A percentile compares a stretch with the other conserved stretches of the same genome.
Evolutionary conservation across 1,140 invertebrate genomes (phyloP).

Genomic region (Portunus trituberculatus): DNA sequence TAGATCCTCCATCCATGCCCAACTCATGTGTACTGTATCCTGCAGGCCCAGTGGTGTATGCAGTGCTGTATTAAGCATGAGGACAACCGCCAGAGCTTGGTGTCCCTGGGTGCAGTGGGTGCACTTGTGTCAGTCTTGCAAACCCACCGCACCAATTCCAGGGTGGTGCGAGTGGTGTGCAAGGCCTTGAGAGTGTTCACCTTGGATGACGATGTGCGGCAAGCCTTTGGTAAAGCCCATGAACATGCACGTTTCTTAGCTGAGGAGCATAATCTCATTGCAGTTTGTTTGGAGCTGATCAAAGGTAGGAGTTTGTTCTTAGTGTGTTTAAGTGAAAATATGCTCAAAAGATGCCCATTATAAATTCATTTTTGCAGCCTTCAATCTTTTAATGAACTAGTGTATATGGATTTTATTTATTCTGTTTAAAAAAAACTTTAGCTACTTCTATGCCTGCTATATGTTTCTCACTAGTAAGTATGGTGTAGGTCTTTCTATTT

Average conservation of each 20-base stretch:
- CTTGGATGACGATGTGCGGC: constrained; percentile 81
- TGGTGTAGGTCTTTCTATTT: no score
- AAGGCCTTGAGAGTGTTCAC: constrained; percentile 79
- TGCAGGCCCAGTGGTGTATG: constrained; percentile 72
- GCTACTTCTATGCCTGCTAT: no score
- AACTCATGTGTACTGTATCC: no score
- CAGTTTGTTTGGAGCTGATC: constrained; percentile 63
- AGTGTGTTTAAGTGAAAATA: no score
- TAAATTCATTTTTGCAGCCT: no score
- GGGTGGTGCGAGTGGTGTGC: constrained; percentile 79
- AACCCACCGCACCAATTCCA: constrained; percentile 70
- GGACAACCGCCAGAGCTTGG: constrained; percentile 76
- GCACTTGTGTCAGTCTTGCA: constrained; percentile 77
- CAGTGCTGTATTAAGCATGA: constrained; percentile 78
- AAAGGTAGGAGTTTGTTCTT: constrained; percentile 51
- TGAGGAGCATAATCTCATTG: constrained; percentile 78
- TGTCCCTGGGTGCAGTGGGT: constrained; percentile 77
- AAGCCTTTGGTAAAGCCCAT: constrained; percentile 81
- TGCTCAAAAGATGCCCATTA: no score
- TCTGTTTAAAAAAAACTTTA: no score
- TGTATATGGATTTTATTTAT: no score
- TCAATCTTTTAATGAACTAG: no score
- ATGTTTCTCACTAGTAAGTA: no score
- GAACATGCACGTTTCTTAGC: constrained; percentile 82
- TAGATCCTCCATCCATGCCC: no score